Evolutionary conservation across 2,113 vertebrate species (phyloP), one percentile per base, ranked within the genome.

Genomic region (Hippocampus abdominalis): DNA sequence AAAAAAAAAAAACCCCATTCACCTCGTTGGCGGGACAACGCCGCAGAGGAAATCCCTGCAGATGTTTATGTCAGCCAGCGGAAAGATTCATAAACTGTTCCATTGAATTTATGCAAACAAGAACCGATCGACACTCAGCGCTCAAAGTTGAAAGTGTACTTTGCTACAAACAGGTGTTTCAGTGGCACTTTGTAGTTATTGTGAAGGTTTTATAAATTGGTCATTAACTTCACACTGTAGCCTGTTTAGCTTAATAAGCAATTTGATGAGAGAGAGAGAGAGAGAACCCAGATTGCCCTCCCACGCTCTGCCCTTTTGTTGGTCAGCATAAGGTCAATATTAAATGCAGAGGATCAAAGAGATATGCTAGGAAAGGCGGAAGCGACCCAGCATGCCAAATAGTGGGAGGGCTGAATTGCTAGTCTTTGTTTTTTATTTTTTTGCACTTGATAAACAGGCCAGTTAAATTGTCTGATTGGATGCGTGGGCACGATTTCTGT

Each of bases 51-150:
- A 77, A 72, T 64, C 68, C 71, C 75, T 21, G 61, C 85, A 83
- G 81, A 80, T 85, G 87, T 76, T 82, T 29, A 81, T 81, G 81
- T 84, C 79, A 88, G 69, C 44, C 16, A 78, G 73, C 77, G 78
- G 81, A 88, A 85, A 83, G 77, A 80, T 76, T 83, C 77, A 84
- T 82, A 80, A 84, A 84, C 54, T 85, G 69, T 69, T 82, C 71
- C 81, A 62, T 79, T 79, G 79, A 75, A 82, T 84, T 81, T 76
- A 69, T 68, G 36, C 64, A 83, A 87, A 81, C 74, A 77, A 66
- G 66, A 61, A 71, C 66, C 75, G 74, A 81, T 81, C 71, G 40
- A 72, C 72, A 69, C 10, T 25, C 11, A 7, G 12, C 6, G 54
- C 18, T 25, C 13, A 11, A 23, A 27, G 4, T 5, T 27, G 3